Evolutionary conservation across 2,113 vertebrate genomes (phyloP), one percentile per base, ranked within the genome.

Genomic region (Corythaixoides concolor): DNA sequence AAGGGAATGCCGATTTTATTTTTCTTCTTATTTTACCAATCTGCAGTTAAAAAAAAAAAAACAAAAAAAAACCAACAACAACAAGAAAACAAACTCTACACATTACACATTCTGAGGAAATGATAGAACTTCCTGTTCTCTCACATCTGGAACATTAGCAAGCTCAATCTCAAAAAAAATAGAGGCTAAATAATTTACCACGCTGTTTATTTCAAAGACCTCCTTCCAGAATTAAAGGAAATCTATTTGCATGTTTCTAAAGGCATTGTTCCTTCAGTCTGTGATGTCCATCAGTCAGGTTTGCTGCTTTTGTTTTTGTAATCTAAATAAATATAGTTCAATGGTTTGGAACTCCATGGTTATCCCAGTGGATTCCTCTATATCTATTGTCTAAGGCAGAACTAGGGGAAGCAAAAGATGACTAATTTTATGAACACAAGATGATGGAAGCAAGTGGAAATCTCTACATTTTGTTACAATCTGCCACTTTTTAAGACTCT

Each of bases 91-190:
- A 62, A 73, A 77, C 39, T 69, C 43, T 82, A 75, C 49, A 79
- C 11, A 84, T 35, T 37, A 47, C 59, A 91, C 94, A 88, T 56
- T 91, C 66, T 94, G 45, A 93, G 96, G 96, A 98, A 98, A 97
- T 91, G 32, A 89, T 93, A 96, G 89, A 74, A 89, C 83, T 97
- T 98, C 97, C 97, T 98, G 97, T 97, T 95, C 95, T 97, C 88
- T 91, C 92, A 97, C 95, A 95, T 96, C 94, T 95, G 85, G 84
- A 93, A 95, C 95, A 95, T 93, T 93, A 95, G 53, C 72, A 92
- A 95, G 85, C 52, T 91, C 79, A 67, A 58, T 58, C 68, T 97
- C 94, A 43, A 96, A 97, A 97, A 97, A 95, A 94, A 97, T 66
- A 92, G 56, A 91, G 60, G 41, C 88, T 97, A 93, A 97, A 97